Evolutionary conservation across 1,140 invertebrate genomes (phyloP), one percentile per base, ranked within the genome.

Genomic region (Drosophila rhopaloa): DNA sequence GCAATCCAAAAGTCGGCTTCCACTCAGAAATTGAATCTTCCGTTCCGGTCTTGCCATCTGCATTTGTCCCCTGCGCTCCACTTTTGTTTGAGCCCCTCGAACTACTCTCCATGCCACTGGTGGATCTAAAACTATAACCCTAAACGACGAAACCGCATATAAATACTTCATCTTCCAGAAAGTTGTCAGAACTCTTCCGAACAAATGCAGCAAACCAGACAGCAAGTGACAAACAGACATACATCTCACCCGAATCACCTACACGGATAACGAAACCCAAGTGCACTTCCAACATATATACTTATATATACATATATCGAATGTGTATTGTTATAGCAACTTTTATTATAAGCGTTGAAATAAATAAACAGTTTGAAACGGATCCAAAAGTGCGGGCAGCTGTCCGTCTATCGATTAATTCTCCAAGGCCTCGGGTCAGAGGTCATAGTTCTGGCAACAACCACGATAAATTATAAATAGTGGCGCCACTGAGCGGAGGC

Each of bases 301-400:
- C 61, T 75, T 68, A 74, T 62, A 76, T 70, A 73, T 75, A 73
- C 56, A 72, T 80, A 73, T 82, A 79, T 85, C 47, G 57, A 81
- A 86, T 81, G 75, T 82, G 81, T 88, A 82, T 82, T 86, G 83
- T 86, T 86, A 88, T 65, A 60, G 71, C 72, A 82, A 79, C 56
- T 86, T 86, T 86, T 76, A 88, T 79, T 65, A 82, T 88, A 88
- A 86, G 82, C 82, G 82, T 86, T 86, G 83, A 86, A 88, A 79
- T 88, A 86, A 88, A 88, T 88, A 86, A 88, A 88, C 66, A 70
- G 83, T 86, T 86, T 86, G 81, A 86, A 76, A 85, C 85, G 61
- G 78, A 79, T 9, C 24, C 11, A 29, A 40, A n/a, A n/a, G n/a
- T 1, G 13, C 32, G 55, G 37, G 29, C 50, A 10, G n/a, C 16